Percentiles rank a stretch among this genome's conserved stretches.
Evolutionary conservation across 2,113 vertebrate species (phyloP).

Genomic region (Malaclemys terrapin): DNA sequence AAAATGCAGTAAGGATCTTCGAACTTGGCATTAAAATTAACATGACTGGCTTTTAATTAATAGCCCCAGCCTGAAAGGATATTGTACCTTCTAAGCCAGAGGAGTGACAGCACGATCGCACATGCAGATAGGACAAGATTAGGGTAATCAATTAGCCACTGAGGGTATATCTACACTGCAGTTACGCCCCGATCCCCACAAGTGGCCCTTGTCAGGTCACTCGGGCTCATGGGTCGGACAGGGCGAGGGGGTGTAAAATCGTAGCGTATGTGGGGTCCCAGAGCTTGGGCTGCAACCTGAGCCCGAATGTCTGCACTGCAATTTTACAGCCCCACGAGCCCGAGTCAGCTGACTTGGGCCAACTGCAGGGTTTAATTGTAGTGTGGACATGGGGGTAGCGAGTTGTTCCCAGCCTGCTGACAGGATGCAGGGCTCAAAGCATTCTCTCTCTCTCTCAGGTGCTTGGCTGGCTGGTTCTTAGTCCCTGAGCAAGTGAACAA

Average conservation of each 20-base stretch:
- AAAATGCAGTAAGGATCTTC: slow-evolving; percentile 74
- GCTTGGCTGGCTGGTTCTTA: neutral
- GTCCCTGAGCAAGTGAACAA: too few relatives aligned
- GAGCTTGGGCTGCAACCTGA: neutral
- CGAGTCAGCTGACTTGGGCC: neutral
- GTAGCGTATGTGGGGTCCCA: neutral
- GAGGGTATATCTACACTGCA: neutral
- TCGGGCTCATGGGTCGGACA: fast-evolving
- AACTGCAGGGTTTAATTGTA: neutral
- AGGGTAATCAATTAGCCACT: neutral
- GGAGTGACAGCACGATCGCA: neutral
- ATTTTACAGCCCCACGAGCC: neutral
- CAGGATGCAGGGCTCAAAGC: fast-evolving
- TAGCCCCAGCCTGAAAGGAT: slow-evolving; percentile 53
- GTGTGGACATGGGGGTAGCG: fast-evolving
- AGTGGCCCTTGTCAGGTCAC: too few relatives aligned
- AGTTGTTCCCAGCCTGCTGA: fast-evolving
- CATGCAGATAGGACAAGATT: neutral
- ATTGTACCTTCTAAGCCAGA: neutral
- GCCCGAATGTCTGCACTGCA: neutral
- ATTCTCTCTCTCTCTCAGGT: neutral
- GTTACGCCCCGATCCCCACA: too few relatives aligned
- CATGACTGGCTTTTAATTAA: slow-evolving; percentile 70
- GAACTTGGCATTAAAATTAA: slow-evolving; percentile 71
- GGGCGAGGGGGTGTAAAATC: neutral